These are phyloP conservation scores for Limnephilus auricula DNA, from an alignment of 2,888 invertebrate genomes.

Conservation along the genomic window DNA sequence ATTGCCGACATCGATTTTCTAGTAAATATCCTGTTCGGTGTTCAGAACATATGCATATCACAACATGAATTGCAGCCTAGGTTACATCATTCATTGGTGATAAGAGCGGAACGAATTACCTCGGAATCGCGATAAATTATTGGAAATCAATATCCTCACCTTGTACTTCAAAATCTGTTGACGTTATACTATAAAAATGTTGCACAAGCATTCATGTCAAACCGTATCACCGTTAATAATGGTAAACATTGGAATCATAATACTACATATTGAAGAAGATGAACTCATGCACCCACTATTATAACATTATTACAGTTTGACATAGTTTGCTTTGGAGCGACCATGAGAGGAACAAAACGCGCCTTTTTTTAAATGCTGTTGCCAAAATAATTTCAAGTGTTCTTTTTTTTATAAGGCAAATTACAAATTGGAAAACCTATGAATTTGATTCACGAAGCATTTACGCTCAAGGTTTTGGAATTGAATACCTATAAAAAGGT, in stretches of 20 bases:
- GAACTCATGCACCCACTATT: neutral
- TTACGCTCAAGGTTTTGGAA: no score
- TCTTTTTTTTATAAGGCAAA: no score
- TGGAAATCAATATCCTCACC: neutral
- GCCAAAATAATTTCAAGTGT: no score
- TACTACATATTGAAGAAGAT: neutral
- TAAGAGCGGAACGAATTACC: neutral
- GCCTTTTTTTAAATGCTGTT: neutral
- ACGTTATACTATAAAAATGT: neutral
- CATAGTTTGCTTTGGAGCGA: neutral
- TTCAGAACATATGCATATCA: neutral
- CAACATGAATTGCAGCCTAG: neutral
- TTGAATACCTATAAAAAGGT: no score
- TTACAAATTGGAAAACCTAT: no score
- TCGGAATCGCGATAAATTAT: neutral
- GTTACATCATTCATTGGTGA: neutral
- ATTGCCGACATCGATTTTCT: no score
- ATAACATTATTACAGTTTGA: neutral
- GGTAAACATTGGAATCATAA: neutral
- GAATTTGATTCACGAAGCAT: no score
- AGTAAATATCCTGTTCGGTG: neutral
- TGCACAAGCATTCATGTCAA: neutral
- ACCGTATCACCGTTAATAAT: neutral
- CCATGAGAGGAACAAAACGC: neutral
- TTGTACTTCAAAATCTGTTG: neutral